These are phyloP conservation scores for Acanthosepion lycidas DNA, from an alignment of 2,888 invertebrate genomes.

Conservation along the genomic window DNA sequence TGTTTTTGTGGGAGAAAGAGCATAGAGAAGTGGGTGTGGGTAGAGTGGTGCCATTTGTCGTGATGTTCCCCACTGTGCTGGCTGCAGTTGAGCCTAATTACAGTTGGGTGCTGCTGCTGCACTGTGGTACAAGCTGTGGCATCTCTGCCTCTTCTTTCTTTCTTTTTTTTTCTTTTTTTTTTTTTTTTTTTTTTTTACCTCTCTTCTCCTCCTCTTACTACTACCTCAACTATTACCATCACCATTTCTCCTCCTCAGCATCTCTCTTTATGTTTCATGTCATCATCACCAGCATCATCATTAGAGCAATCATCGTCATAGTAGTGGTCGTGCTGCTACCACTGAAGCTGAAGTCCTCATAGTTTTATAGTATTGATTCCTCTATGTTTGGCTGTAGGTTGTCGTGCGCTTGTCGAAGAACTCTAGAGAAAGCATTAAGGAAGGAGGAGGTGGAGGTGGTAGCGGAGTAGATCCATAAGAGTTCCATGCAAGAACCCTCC, in stretches of 20 bases:
- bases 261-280: not conserved
- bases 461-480: not conserved
- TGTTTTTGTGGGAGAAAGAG: not conserved
- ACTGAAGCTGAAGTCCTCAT: conserved; percentile 8
- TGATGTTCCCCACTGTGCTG: conserved; percentile 15
- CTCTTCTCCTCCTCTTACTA: not conserved
- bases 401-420: conserved; percentile 33
- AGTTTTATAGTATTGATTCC: conserved; percentile 33
- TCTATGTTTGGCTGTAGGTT: conserved; percentile 12
- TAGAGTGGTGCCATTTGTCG: not conserved
- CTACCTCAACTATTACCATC: not conserved
- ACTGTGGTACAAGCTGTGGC: not conserved
- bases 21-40: not conserved
- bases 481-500: conserved; percentile 33
- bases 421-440: conserved; percentile 33
- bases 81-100: conserved; percentile 12
- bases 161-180: too few species aligned
- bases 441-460: not conserved
- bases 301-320: not conserved
- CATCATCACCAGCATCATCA: not conserved
- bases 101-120: conserved; percentile 17
- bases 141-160: not conserved
- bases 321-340: conserved; percentile 33
- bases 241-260: not conserved
- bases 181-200: too few species aligned